These are phyloP conservation scores for Synanthedon vespiformis DNA, from an alignment of 2,888 invertebrate genomes.

Conservation along the genomic window DNA sequence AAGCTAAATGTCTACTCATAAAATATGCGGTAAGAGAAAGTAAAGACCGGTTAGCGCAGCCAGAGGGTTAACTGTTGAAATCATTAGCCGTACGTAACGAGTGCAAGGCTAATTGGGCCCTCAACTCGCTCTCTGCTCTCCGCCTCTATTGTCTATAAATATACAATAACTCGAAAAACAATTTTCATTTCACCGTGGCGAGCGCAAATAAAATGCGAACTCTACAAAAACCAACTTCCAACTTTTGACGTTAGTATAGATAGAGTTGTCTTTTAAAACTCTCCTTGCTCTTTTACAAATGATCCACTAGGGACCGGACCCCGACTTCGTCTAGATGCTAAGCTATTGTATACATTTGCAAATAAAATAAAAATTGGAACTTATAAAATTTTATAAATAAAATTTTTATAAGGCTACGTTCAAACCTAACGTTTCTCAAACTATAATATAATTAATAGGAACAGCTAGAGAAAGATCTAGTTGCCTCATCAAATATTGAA, in stretches of 20 bases:
- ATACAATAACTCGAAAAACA: neutral
- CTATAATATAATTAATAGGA: too few species aligned
- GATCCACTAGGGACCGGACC: neutral
- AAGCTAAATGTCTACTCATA: too few species aligned
- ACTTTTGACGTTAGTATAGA: neutral
- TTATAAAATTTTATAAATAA: too few species aligned
- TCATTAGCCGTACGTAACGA: conserved; percentile 1
- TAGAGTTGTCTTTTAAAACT: neutral
- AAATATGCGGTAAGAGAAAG: too few species aligned
- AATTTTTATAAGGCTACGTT: too few species aligned
- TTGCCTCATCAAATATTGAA: too few species aligned
- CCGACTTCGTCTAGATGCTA: neutral
- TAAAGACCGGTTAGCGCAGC: too few species aligned
- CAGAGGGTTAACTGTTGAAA: neutral
- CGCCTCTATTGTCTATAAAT: neutral
- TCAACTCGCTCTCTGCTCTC: neutral
- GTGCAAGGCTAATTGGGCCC: conserved; percentile 1
- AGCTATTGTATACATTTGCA: too few species aligned
- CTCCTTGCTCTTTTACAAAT: neutral
- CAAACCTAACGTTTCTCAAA: too few species aligned
- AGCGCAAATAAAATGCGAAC: neutral
- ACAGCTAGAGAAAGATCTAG: too few species aligned
- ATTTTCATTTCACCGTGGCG: neutral
- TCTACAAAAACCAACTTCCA: neutral
- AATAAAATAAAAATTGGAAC: too few species aligned